Evolutionary conservation across 2,797 vertebrate genomes (phyloP).

Genomic region (Mastacembelus armatus): DNA sequence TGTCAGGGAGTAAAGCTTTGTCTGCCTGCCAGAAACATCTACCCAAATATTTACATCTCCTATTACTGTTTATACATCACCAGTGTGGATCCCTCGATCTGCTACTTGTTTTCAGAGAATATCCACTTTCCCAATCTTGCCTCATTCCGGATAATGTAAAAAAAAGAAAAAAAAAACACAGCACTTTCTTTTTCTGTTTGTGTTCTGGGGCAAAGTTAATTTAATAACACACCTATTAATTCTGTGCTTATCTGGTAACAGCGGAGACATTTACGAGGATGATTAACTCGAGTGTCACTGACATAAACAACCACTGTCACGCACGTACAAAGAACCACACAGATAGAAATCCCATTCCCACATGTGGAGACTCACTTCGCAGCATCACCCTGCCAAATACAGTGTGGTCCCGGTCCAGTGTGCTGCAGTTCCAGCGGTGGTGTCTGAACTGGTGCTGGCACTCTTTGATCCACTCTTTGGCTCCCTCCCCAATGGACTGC

Average conservation of each 20-base stretch:
- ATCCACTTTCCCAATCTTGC: constrained; percentile 77
- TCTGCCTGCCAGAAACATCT: constrained; percentile 89
- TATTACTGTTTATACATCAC: constrained; percentile 95
- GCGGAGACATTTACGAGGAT: constrained; percentile 67
- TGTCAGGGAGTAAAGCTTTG: constrained; percentile 86
- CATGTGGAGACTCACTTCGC: constrained; percentile 88
- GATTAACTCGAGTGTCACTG: constrained; percentile 62
- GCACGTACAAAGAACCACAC: constrained; percentile 33
- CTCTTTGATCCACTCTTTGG: constrained; percentile 96
- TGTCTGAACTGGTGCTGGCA: constrained; percentile 98
- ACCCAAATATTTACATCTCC: constrained; percentile 98
- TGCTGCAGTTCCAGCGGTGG: constrained; percentile 99
- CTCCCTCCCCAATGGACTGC: constrained; percentile 95
- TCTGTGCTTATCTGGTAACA: constrained; percentile 59
- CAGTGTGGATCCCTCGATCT: constrained; percentile 85
- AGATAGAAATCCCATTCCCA: constrained; percentile 30
- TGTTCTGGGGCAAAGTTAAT: constrained; percentile 50
- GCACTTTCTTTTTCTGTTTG: constrained; percentile 57
- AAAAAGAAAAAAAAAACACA: constrained; percentile 7
- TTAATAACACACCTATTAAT: constrained; percentile 68
- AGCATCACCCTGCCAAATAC: constrained; percentile 98
- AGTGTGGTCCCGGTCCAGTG: constrained; percentile 95
- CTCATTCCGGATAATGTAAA: constrained; percentile 58
- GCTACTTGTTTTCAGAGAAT: constrained; percentile 86
- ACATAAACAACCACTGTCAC: constrained; percentile 57